A percentile compares a stretch with the other conserved stretches of the same genome.
These are phyloP conservation scores for Urocynchramus pylzowi DNA, from an alignment of 2,113 vertebrate genomes.

Conservation along the genomic window DNA sequence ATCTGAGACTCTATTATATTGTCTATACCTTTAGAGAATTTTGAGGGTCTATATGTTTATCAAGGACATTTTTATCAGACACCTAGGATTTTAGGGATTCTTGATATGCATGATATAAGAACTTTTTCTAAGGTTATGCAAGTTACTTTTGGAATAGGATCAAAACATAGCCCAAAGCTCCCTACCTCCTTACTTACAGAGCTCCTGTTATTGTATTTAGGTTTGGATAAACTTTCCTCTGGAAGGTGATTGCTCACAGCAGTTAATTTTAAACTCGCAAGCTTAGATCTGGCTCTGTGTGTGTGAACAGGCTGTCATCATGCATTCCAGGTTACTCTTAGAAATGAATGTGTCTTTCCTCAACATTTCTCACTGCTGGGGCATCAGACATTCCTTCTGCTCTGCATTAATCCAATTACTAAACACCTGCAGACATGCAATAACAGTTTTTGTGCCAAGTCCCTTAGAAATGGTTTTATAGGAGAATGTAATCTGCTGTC, in stretches of 20 bases:
- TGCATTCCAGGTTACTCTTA: constrained; percentile 76
- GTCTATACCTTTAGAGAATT: constrained; percentile 37
- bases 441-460: constrained; percentile 84
- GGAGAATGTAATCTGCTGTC: constrained; percentile 79
- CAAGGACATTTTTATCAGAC: constrained; percentile 73
- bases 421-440: constrained; percentile 92
- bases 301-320: constrained; percentile 80
- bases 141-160: constrained; percentile 86
- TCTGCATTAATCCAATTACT: constrained; percentile 91
- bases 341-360: constrained; percentile 81
- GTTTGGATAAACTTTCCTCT: constrained; percentile 86
- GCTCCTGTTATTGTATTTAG: constrained; percentile 84
- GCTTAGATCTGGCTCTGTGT: constrained; percentile 76
- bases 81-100: constrained; percentile 71
- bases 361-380: constrained; percentile 62
- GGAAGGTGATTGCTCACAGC: constrained; percentile 78
- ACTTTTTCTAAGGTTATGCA: constrained; percentile 76
- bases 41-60: constrained; percentile 62
- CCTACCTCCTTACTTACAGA: constrained; percentile 74
- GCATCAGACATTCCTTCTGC: constrained; percentile 82
- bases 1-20: constrained; percentile 41
- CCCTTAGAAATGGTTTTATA: constrained; percentile 78
- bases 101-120: constrained; percentile 64
- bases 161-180: constrained; percentile 73
- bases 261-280: constrained; percentile 73